These are phyloP conservation scores for Propithecus perrieri DNA, from an alignment of 2,797 vertebrate genomes.

Conservation along the genomic window DNA sequence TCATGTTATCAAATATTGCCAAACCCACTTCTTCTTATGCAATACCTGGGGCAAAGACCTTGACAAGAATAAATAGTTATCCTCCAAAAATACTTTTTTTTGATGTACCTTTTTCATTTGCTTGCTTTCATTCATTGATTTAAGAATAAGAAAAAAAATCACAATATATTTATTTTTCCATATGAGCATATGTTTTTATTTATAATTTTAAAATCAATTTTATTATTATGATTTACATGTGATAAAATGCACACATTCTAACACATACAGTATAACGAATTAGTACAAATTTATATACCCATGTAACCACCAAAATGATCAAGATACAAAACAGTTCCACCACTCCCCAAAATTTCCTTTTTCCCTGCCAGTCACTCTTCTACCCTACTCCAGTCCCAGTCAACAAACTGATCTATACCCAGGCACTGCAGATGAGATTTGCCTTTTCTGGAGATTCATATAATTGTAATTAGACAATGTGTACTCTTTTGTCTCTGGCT, in stretches of 20 bases:
- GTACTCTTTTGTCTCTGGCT: not conserved
- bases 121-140: constrained; percentile 11
- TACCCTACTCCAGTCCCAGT: not conserved
- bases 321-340: not conserved
- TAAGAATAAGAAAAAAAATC: not conserved
- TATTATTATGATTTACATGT: not conserved
- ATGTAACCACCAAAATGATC: not conserved
- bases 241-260: not conserved
- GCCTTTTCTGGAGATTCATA: not conserved
- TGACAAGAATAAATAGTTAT: not conserved
- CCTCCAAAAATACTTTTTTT: not conserved
- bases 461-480: not conserved
- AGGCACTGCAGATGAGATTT: not conserved
- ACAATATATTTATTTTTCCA: not conserved
- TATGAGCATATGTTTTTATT: not conserved
- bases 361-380: not conserved
- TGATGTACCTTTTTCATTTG: not conserved
- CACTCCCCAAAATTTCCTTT: not conserved
- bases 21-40: not conserved
- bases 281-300: not conserved
- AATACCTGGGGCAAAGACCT: not conserved
- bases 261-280: not conserved
- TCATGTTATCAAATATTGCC: not conserved
- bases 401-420: not conserved
- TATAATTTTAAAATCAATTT: not conserved